Base-by-base conservation (phyloP, 2,113 vertebrate genomes). In the Felis chaus region DNA sequence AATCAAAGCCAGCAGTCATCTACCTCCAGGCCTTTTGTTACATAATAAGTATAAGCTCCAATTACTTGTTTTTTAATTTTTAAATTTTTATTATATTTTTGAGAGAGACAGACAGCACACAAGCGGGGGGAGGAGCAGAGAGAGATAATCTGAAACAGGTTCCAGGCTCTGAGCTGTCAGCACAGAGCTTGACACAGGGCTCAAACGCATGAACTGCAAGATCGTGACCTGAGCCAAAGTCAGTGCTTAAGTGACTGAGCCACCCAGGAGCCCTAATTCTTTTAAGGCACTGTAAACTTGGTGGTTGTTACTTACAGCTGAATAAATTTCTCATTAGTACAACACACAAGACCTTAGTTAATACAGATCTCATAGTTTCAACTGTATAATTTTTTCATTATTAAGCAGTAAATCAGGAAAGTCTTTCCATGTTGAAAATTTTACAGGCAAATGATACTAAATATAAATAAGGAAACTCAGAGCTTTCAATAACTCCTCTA, bases 361-460 rank as follows among this genome's bases (percentile, higher is more conserved):
- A 95, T 33, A 39, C 2, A 78, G 4, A 41, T 74, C 48, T 88
- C 16, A 74, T 18, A 45, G 29, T 61, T 89, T 73, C 45, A 41
- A 94, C 39, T 76, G 33, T 55, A n/a, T 0, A n/a, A 25, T 36
- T 78, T 93, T 36, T 63, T 86, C 9, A 63, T 92, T 63, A 84
- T 74, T 19, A 96, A 91, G 33, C 12, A 97, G 3, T 33, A 93
- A 69, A 68, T 95, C 45, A 94, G 5, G 41, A 48, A 93, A 89
- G 13, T 88, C 16, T 92, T 95, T 85, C 29, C 93, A 48, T 55
- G 79, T 57, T 18, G 73, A 82, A 93, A 83, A 11, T 94, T 93
- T 84, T 27, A 91, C 7, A n/a, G 3, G 36, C 16, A 91, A 13
- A 78, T 36, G 50, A 63, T 74, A 88, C 14, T 87, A 93, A 96